A percentile compares a stretch with the other conserved stretches of the same genome.
phyloP scores from a whole-genome alignment of 1,140 invertebrate species.

The Zaprionus tsacasi region DNA sequence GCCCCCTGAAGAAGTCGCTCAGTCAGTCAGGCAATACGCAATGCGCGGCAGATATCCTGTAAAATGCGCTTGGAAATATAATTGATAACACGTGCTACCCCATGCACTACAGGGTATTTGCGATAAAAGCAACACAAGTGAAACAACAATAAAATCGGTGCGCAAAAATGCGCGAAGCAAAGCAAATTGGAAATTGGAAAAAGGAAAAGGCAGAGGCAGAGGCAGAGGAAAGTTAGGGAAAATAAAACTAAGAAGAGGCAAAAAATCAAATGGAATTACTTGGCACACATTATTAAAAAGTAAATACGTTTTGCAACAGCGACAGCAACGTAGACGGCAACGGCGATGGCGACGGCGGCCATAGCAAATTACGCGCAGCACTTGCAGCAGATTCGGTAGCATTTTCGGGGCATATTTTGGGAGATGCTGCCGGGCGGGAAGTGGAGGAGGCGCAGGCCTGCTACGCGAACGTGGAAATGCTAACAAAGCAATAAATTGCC shows the following conservation, averaged over 20 bases:
- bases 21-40: background rate
- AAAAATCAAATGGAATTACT: constrained; percentile 53
- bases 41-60: background rate
- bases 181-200: constrained; percentile 16
- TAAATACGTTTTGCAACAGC: constrained; percentile 24
- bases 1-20: background rate
- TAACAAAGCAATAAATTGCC: constrained; percentile 69
- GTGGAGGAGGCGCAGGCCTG: background rate
- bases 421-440: constrained; percentile 1
- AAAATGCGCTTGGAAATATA: background rate
- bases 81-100: background rate
- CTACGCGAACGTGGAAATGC: constrained; percentile 52
- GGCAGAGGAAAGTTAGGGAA: background rate
- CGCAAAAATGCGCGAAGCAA: constrained; percentile 6
- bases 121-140: background rate
- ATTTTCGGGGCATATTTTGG: constrained; percentile 51
- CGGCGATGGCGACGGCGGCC: background rate
- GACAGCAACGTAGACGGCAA: too few relatives aligned
- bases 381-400: constrained; percentile 33
- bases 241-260: constrained; percentile 11
- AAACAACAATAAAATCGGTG: constrained; percentile 30
- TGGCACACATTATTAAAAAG: constrained; percentile 56
- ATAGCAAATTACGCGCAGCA: constrained; percentile 44
- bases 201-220: background rate
- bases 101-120: background rate